A percentile compares a stretch with the other conserved stretches of the same genome.
phyloP scores from a whole-genome alignment of 2,888 invertebrate species.

The Callosobruchus maculatus region DNA sequence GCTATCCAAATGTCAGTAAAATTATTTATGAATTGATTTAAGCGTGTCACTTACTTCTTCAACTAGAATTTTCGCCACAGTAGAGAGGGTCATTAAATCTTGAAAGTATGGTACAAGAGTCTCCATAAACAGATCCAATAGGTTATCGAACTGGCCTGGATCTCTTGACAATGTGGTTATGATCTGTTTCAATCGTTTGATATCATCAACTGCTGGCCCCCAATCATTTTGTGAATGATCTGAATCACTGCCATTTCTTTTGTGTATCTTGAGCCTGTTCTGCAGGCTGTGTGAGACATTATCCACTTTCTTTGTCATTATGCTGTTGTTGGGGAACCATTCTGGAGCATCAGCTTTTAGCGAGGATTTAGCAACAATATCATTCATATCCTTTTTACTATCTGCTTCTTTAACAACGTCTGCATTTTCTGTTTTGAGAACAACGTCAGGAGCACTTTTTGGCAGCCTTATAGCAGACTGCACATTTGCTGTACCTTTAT shows the following conservation, averaged over 20 bases:
- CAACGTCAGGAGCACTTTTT: not conserved
- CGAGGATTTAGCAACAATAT: conserved; percentile 26
- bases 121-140: conserved; percentile 67
- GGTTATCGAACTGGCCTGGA: conserved; percentile 73
- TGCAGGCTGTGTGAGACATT: conserved; percentile 26
- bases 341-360: conserved; percentile 59
- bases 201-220: conserved; percentile 8
- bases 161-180: conserved; percentile 73
- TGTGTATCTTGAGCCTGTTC: conserved; percentile 30
- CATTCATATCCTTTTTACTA: conserved; percentile 14
- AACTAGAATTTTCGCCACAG: conserved; percentile 65
- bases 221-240: not conserved
- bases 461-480: not conserved
- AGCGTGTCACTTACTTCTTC: conserved; percentile 58
- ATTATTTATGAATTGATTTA: too few species aligned
- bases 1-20: too few species aligned
- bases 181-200: conserved; percentile 63
- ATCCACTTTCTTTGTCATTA: conserved; percentile 26
- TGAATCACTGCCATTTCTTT: conserved; percentile 5
- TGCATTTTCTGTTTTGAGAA: conserved; percentile 1
- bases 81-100: conserved; percentile 59
- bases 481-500: conserved; percentile 1
- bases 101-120: conserved; percentile 64
- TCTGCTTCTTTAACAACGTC: conserved; percentile 4
- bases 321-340: conserved; percentile 58